Evolutionary conservation across 35 echinoderm and acorn worm species (phyloP), one percentile per base, ranked within the genome.

Genomic region (Acanthaster planci): DNA sequence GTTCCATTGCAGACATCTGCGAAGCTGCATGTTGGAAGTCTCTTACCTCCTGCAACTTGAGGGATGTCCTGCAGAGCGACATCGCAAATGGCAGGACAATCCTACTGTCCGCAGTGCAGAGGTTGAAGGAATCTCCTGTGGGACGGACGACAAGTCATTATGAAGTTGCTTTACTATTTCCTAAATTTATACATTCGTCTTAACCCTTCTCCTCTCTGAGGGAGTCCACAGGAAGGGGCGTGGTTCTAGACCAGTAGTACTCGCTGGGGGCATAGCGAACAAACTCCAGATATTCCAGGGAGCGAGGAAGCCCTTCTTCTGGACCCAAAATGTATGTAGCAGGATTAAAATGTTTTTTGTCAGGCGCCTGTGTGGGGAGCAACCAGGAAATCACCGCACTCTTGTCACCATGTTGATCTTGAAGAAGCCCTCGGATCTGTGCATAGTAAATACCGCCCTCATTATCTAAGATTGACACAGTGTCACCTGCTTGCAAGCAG

Each of bases 331-430:
- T 92, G 38, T 99, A 99, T 38, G 92, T 91, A 26, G 90, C 53
- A 18, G 96, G 96, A 72, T 99, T 92, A 94, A 99, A 99, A 7
- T 86, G 64, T 18, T 83, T 54, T 40, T 80, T 84, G 40, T 44
- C 52, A 14, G 92, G 84, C 17, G 88, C 85, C 68, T 94, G 91
- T 85, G 96, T 99, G 23, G 96, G 96, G 7, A 99, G 86, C 15
- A 99, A 77, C 96, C 96, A 99, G 0, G 96, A 94, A 8, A 99
- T 93, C 18, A 92, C 77, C n/a, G 96, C 96, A 84, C 96, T 99
- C 88, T 93, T 99, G 35, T 93, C 79, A 78, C 90, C 91, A 50
- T 94, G 91, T 86, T 94, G 84, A 76, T 99, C 96, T 67, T 99
- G 96, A 55, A 99, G 84, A 2, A 99, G 87, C 3, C 96, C 96